Base-by-base conservation (phyloP, 1,140 invertebrate genomes). In the Bombus turneri region DNA sequence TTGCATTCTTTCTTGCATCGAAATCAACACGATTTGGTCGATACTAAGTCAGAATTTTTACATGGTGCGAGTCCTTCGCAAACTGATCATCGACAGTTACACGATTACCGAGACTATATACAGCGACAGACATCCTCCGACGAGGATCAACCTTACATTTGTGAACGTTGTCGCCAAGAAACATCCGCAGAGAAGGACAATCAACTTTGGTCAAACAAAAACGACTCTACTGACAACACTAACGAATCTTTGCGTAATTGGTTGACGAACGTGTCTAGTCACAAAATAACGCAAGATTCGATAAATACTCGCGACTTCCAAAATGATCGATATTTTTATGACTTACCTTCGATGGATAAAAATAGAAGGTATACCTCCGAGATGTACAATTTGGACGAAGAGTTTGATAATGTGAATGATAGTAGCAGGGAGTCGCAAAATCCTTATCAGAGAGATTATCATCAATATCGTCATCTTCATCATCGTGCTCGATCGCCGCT, bases 341-440 rank as follows among this genome's bases (percentile, higher is more conserved):
- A 85, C 5, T 37, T 47, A 57, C 62, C 69, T 22, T 4, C 22
- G 39, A 31, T 15, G 47, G 43, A 88, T 53, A 69, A 37, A 37
- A 64, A 69, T 39, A 72, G 75, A 12, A 64, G 53, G 18, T 76
- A 81, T 31, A 74, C 41, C 3, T 22, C 53, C 12, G 43, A 12
- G 43, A 81, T 82, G 34, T 80, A 71, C 57, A 66, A 74, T 74
- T 43, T 68, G 34, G 25, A 78, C 18, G 69, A 41, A 13, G 47
- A 43, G 10, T 78, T 9, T 41, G 81, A 85, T 80, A 84, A 72
- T 37, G 37, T 47, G 43, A 76, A 88, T 75, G 64, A 88, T 75
- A 82, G 85, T 89, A 90, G 74, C 85, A 92, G 88, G 69, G 89
- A 90, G 69, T 86, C 75, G 73, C n/a, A 57, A 62, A 39, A 43